Evolutionary conservation across 2,113 vertebrate genomes (phyloP), one percentile per base, ranked within the genome.

Genomic region (Antidorcas marsupialis): DNA sequence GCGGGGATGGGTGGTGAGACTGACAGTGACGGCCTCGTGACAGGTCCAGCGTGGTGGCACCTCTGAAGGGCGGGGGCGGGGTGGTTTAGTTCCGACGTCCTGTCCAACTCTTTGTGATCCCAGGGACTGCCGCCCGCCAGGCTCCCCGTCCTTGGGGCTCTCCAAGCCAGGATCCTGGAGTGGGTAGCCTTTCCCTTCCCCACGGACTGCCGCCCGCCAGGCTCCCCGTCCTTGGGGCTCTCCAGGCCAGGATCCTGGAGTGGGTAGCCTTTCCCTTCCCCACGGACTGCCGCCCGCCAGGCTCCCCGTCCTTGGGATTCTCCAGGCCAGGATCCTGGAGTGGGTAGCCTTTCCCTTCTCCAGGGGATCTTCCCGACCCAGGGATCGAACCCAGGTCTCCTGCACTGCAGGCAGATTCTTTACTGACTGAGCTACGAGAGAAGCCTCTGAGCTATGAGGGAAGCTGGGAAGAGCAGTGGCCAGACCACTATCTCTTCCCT

Each of bases 161-260:
- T 67, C 16, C 64, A 67, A 33, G 8, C 64, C 1, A 67, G 64
- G 19, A n/a, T 67, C 10, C 33, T 67, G 17, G 64, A 67, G 64
- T 36, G 33, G 62, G 62, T 21, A 10, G 33, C 16, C 64, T 47
- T 47, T 47, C 45, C 45, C 45, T 47, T 47, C 19, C n/a, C 17
- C 17, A 36, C 1, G 33, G 17, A 21, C n/a, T 21, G 17, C 3
- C 5, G n/a, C 10, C 64, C 1, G 0, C n/a, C n/a, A 9, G n/a
- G 64, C n/a, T 71, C 2, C 64, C 47, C 7, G 4, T 67, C 16
- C 33, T 5, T 67, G 33, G 4, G 33, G 19, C 10, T 5, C 64
- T 67, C 16, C 64, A 67, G 64, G 8, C 64, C 1, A 67, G 64
- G 19, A n/a, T 67, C 10, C 33, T 67, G 17, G 64, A 67, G 64